These are phyloP conservation scores for Gallinago solitaria DNA, from an alignment of 2,797 vertebrate genomes.

Conservation along the genomic window DNA sequence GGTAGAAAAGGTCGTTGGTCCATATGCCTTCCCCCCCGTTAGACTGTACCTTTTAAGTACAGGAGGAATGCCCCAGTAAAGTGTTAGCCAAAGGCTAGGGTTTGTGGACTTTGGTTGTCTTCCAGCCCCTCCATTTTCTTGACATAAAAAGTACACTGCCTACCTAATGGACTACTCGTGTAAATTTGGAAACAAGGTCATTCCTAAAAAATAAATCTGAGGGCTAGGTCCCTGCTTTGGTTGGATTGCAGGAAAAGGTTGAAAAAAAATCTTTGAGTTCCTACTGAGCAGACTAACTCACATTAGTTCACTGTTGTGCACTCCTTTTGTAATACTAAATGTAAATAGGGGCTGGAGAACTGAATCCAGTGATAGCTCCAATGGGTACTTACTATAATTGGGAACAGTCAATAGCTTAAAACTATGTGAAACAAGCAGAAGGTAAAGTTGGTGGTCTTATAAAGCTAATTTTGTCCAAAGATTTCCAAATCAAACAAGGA, in stretches of 20 bases:
- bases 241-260: neutral
- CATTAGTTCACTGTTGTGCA: neutral
- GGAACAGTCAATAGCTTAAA: neutral
- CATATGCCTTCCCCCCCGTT: accelerated
- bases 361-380: neutral
- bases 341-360: neutral
- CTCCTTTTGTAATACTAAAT: neutral
- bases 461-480: neutral
- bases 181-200: neutral
- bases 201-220: neutral
- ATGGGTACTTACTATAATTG: neutral
- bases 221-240: neutral
- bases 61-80: neutral
- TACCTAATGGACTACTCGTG: neutral
- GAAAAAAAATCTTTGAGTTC: neutral
- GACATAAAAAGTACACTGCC: neutral
- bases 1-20: neutral
- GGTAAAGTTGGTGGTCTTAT: neutral
- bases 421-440: neutral
- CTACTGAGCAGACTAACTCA: neutral
- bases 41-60: neutral
- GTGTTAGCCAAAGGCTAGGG: neutral
- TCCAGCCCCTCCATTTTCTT: neutral
- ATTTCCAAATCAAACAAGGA: neutral
- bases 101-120: neutral